Evolutionary conservation across 2,797 vertebrate genomes (phyloP).

Genomic region (Lepilemur septentrionalis): DNA sequence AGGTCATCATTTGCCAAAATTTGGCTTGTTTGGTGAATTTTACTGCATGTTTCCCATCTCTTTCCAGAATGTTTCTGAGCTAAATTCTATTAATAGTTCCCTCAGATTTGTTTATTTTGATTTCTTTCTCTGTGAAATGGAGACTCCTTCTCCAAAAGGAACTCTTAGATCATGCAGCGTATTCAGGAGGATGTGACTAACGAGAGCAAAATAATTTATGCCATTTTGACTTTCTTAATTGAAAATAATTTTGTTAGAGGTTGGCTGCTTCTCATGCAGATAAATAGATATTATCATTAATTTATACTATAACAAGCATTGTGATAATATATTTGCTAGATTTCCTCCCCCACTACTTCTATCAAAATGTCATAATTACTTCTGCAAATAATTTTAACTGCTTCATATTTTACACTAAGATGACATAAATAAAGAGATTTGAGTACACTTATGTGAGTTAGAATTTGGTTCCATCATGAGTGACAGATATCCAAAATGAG

Average conservation of each 20-base stretch:
- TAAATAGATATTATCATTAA: slow-evolving; percentile 36
- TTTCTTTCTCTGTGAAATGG: not conserved
- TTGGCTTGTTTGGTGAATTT: not conserved
- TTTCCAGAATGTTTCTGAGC: not conserved
- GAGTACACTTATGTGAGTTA: slow-evolving; percentile 72
- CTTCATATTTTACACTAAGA: slow-evolving; percentile 63
- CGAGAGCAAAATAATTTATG: not conserved
- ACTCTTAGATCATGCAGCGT: not conserved
- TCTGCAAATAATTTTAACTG: slow-evolving; percentile 49
- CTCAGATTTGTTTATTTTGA: slow-evolving; percentile 6
- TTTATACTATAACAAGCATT: slow-evolving; percentile 44
- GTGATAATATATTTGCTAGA: slow-evolving; percentile 51
- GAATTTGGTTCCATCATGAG: not conserved
- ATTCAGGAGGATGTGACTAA: not conserved
- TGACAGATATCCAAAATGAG: not conserved
- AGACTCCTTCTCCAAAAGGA: not conserved
- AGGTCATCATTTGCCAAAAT: not conserved
- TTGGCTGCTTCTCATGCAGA: slow-evolving; percentile 24
- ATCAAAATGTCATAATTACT: slow-evolving; percentile 59
- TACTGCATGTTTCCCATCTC: not conserved
- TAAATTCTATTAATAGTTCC: not conserved
- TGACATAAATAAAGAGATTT: slow-evolving; percentile 45
- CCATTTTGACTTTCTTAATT: not conserved
- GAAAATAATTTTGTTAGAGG: not conserved
- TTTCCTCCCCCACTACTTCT: slow-evolving; percentile 54